Evolutionary conservation across 2,113 vertebrate species (phyloP).

Genomic region (Amazona guildingii): DNA sequence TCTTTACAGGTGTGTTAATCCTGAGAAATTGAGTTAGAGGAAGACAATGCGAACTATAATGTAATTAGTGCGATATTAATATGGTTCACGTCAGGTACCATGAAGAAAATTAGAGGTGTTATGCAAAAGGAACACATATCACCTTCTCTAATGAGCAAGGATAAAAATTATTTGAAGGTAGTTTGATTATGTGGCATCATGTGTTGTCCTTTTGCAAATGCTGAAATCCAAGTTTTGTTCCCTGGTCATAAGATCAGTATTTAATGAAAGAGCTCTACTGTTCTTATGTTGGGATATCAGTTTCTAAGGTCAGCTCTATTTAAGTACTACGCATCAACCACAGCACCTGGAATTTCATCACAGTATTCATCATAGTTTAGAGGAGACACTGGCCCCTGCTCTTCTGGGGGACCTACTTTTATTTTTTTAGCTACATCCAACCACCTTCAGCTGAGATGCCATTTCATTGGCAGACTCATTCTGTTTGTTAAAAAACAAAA

Average conservation of each 20-base stretch:
- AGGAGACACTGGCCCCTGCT: neutral
- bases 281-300: neutral
- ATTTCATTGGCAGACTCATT: neutral
- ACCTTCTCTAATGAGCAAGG: neutral
- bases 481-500: neutral
- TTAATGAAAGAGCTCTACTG: neutral
- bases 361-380: neutral
- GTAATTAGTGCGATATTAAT: conserved; percentile 34
- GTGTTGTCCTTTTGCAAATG: neutral
- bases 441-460: neutral
- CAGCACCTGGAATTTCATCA: neutral
- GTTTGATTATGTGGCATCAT: neutral
- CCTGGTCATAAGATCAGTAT: neutral
- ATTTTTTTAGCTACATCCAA: neutral
- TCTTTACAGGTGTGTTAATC: neutral
- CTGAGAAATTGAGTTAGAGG: neutral
- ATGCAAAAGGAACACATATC: neutral
- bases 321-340: neutral
- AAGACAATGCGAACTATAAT: neutral
- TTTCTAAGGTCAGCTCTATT: neutral
- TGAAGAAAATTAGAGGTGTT: neutral
- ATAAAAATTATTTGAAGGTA: neutral
- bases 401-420: rapidly evolving
- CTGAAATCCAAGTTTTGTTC: neutral
- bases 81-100: neutral